Percentiles rank a stretch among this genome's conserved stretches.
phyloP scores from a whole-genome alignment of 2,888 invertebrate species.

The Subacronicta megacephala region DNA sequence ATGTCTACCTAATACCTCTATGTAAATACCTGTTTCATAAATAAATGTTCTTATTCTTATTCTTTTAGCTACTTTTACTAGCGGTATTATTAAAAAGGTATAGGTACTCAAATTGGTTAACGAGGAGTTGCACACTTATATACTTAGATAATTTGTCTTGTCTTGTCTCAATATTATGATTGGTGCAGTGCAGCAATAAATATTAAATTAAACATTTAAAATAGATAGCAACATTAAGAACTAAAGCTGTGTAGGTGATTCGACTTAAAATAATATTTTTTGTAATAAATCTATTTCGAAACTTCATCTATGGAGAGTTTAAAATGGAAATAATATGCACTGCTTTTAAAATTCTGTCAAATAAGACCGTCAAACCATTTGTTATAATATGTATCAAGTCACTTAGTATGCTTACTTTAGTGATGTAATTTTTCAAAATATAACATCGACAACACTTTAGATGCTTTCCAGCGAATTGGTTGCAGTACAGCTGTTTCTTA shows the following conservation, averaged over 20 bases:
- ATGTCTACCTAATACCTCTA: no score
- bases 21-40: no score
- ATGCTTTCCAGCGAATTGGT: neutral
- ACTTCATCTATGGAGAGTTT: constrained; percentile 5
- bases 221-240: neutral
- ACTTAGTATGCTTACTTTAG: constrained; percentile 14
- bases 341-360: constrained; percentile 16
- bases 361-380: constrained; percentile 14
- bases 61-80: no score
- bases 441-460: constrained; percentile 12
- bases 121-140: no score
- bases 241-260: neutral
- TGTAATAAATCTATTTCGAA: constrained; percentile 11
- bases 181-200: neutral
- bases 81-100: no score
- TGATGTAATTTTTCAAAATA: constrained; percentile 8
- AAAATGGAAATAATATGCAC: constrained; percentile 14
- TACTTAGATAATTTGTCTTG: no score
- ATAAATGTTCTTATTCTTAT: no score
- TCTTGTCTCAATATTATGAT: neutral
- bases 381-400: constrained; percentile 14
- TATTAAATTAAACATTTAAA: constrained; percentile 2
- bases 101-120: no score
- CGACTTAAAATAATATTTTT: constrained; percentile 6
- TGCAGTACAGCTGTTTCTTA: neutral